A percentile compares a stretch with the other conserved stretches of the same genome.
Conservation (phyloP, 2,113 vertebrate species). For the Tachysurus fulvidraco region DNA sequence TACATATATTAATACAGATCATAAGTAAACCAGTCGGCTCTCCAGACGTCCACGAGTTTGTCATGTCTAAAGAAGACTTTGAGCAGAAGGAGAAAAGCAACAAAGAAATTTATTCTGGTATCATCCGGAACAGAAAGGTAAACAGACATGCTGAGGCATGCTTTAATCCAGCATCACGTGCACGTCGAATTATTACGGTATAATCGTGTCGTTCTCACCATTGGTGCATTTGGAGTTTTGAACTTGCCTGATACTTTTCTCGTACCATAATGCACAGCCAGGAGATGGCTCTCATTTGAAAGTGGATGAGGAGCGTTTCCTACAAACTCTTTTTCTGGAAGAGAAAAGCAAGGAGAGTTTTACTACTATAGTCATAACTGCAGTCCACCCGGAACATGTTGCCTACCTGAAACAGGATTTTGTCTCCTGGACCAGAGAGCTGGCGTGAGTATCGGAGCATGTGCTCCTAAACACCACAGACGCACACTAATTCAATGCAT, state of each 20-base stretch:
- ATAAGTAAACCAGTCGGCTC: constrained; percentile 83
- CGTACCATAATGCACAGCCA: constrained; percentile 67
- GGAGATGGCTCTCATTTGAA: constrained; percentile 81
- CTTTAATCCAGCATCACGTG: neutral
- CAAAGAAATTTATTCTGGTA: constrained; percentile 81
- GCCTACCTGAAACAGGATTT: constrained; percentile 81
- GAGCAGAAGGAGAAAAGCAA: constrained; percentile 87
- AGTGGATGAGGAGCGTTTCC: constrained; percentile 78
- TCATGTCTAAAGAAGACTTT: constrained; percentile 92
- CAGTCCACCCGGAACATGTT: constrained; percentile 77
- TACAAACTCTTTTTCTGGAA: constrained; percentile 80
- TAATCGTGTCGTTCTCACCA: neutral
- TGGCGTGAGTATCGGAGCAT: constrained; percentile 79
- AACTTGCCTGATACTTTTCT: neutral
- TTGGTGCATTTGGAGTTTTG: neutral
- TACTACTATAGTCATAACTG: constrained; percentile 88
- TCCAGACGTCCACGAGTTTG: constrained; percentile 89
- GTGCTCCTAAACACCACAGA: neutral
- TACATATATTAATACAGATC: constrained; percentile 73
- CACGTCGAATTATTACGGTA: neutral
- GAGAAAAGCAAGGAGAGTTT: constrained; percentile 83
- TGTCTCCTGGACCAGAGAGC: constrained; percentile 79
- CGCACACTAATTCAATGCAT: neutral
- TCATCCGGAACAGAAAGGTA: constrained; percentile 89
- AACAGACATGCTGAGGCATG: neutral